Percentiles rank a stretch among this genome's conserved stretches.
Evolutionary conservation across 2,113 vertebrate species (phyloP).

Genomic region (Poeciliopsis occidentalis): DNA sequence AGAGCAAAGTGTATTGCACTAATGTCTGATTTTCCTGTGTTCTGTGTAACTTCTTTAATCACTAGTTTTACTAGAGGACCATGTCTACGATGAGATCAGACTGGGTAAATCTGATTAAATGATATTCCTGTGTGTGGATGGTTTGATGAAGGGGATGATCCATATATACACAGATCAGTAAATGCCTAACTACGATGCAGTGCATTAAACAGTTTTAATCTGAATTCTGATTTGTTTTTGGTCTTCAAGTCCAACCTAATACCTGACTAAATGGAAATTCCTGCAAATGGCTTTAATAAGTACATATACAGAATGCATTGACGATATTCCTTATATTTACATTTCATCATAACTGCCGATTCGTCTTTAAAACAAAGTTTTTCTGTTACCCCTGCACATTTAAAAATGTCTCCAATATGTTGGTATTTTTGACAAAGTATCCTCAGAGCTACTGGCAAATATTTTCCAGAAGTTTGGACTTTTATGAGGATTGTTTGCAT

Average conservation of each 20-base stretch:
- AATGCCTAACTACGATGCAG: background rate
- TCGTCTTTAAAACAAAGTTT: background rate
- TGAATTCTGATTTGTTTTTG: background rate
- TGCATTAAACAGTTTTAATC: background rate
- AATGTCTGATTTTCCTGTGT: slow-evolving; percentile 40
- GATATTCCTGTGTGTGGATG: slow-evolving; percentile 22
- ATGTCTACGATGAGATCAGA: slow-evolving; percentile 58
- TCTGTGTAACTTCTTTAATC: slow-evolving; percentile 47
- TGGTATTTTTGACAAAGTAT: background rate
- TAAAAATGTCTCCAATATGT: too few species aligned
- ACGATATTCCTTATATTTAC: background rate
- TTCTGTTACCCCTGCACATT: too few species aligned
- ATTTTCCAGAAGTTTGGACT: background rate
- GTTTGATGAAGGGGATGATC: slow-evolving; percentile 4
- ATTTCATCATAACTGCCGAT: background rate
- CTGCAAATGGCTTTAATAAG: background rate
- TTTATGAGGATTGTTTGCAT: background rate
- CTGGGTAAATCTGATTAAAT: slow-evolving; percentile 56
- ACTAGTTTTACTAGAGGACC: slow-evolving; percentile 48
- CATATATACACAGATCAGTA: slow-evolving; percentile 3
- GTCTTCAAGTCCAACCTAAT: background rate
- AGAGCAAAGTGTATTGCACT: slow-evolving; percentile 2
- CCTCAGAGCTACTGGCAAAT: background rate
- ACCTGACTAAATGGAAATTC: too few species aligned
- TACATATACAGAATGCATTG: background rate